Percentiles rank a stretch among this genome's conserved stretches.
phyloP scores from a whole-genome alignment of 2,113 vertebrate genomes.

The Girardinichthys multiradiatus region DNA sequence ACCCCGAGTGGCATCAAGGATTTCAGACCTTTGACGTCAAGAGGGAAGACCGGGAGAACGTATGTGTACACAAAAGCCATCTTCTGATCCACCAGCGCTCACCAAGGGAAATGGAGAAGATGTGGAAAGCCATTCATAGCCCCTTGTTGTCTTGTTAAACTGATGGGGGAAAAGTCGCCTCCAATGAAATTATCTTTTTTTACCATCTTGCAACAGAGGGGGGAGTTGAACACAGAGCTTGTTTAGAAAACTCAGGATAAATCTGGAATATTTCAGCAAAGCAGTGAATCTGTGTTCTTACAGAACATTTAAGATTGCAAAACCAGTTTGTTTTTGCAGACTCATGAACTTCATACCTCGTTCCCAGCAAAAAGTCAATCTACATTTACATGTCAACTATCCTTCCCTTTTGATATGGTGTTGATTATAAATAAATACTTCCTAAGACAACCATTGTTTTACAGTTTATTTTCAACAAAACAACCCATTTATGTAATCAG shows the following conservation, averaged over 20 bases:
- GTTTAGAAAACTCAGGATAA: too few species aligned
- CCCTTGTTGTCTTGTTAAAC: constrained; percentile 73
- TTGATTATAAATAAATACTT: not conserved
- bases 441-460: not conserved
- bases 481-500: constrained; percentile 5
- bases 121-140: constrained; percentile 81
- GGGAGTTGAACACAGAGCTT: too few species aligned
- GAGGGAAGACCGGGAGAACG: constrained; percentile 71
- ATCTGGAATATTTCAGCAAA: too few species aligned
- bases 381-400: too few species aligned
- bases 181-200: too few species aligned
- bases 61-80: constrained; percentile 80
- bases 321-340: too few species aligned
- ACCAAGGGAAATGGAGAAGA: constrained; percentile 74
- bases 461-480: constrained; percentile 59
- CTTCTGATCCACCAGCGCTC: constrained; percentile 83
- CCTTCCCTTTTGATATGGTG: not conserved
- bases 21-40: constrained; percentile 77
- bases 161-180: not conserved
- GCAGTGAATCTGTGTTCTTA: too few species aligned
- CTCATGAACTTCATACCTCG: too few species aligned
- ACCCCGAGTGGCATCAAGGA: constrained; percentile 61
- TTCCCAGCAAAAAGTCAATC: too few species aligned
- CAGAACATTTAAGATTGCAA: too few species aligned
- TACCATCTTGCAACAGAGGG: too few species aligned